Evolutionary conservation across 2,113 vertebrate genomes (phyloP).

Genomic region (Rhinoderma darwinii): DNA sequence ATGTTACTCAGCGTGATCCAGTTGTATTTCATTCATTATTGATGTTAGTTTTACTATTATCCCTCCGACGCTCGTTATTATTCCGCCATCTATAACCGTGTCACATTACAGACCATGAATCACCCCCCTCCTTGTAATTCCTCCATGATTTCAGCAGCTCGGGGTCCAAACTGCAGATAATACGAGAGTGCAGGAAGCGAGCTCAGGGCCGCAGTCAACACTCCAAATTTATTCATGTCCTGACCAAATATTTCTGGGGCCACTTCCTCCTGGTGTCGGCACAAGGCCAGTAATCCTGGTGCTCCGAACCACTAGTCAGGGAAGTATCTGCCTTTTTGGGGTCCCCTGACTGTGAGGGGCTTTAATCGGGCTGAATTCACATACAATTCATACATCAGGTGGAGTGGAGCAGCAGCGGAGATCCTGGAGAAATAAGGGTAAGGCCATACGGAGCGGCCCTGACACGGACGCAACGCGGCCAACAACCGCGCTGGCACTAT

Average conservation of each 20-base stretch:
- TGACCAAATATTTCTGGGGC: slow-evolving; percentile 72
- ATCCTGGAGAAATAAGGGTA: too few relatives aligned
- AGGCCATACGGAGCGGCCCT: too few relatives aligned
- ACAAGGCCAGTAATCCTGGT: slow-evolving; percentile 53
- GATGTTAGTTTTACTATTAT: too few relatives aligned
- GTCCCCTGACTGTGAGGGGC: not conserved
- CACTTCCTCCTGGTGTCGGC: slow-evolving; percentile 69
- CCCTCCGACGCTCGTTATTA: too few relatives aligned
- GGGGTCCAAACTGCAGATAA: slow-evolving; percentile 59
- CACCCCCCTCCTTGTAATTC: slow-evolving; percentile 23
- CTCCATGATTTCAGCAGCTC: slow-evolving; percentile 67
- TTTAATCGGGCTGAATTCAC: not conserved
- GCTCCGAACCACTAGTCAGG: slow-evolving; percentile 62
- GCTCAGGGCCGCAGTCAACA: slow-evolving; percentile 67
- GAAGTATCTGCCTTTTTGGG: slow-evolving; percentile 3
- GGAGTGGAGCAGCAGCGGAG: too few relatives aligned
- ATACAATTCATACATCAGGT: too few relatives aligned
- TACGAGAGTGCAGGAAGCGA: slow-evolving; percentile 63
- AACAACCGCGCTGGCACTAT: too few relatives aligned
- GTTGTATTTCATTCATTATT: too few relatives aligned
- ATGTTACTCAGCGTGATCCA: too few relatives aligned
- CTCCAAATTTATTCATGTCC: slow-evolving; percentile 73
- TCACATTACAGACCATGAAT: slow-evolving; percentile 17
- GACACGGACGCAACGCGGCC: too few relatives aligned
- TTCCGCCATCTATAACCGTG: not conserved